A percentile compares a stretch with the other conserved stretches of the same genome.
Conservation (phyloP, 2,797 vertebrate species). For the Muscicapa striata region DNA sequence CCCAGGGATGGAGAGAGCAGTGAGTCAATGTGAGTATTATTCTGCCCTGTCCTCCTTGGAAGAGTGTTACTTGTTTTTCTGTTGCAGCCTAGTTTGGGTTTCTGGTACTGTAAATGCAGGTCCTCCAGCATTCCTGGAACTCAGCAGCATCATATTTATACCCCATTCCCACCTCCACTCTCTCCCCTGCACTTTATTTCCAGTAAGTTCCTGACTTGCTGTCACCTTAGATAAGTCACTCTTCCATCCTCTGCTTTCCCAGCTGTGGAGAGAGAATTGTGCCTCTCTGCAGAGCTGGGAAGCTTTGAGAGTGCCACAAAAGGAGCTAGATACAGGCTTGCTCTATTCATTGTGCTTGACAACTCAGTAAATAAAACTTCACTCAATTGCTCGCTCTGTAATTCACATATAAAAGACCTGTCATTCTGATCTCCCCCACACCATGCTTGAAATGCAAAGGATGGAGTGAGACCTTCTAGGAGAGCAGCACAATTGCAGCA, state of each 20-base stretch:
- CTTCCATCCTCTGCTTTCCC: background rate
- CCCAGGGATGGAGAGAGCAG: background rate
- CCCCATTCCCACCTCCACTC: background rate
- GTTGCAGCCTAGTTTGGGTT: background rate
- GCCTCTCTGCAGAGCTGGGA: slow-evolving; percentile 7
- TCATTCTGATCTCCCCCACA: slow-evolving; percentile 52
- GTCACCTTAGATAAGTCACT: slow-evolving; percentile 28
- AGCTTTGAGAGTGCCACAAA: slow-evolving; percentile 39
- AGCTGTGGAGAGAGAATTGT: slow-evolving; percentile 26
- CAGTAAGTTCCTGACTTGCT: slow-evolving; percentile 4
- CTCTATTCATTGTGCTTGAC: slow-evolving; percentile 60
- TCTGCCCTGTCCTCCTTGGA: background rate
- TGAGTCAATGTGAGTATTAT: background rate
- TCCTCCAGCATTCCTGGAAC: background rate
- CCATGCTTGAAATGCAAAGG: slow-evolving; percentile 38
- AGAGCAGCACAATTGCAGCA: background rate
- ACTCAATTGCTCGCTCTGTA: slow-evolving; percentile 46
- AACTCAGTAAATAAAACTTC: slow-evolving; percentile 68
- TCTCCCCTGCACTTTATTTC: slow-evolving; percentile 18
- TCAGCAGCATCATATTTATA: background rate
- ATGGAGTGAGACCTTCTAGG: slow-evolving; percentile 24
- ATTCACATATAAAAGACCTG: slow-evolving; percentile 62
- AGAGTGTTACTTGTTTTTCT: background rate
- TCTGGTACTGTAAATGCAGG: background rate
- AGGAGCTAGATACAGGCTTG: slow-evolving; percentile 42